Base-by-base conservation (phyloP, 2,888 invertebrate genomes). In the Lypha dubia region DNA sequence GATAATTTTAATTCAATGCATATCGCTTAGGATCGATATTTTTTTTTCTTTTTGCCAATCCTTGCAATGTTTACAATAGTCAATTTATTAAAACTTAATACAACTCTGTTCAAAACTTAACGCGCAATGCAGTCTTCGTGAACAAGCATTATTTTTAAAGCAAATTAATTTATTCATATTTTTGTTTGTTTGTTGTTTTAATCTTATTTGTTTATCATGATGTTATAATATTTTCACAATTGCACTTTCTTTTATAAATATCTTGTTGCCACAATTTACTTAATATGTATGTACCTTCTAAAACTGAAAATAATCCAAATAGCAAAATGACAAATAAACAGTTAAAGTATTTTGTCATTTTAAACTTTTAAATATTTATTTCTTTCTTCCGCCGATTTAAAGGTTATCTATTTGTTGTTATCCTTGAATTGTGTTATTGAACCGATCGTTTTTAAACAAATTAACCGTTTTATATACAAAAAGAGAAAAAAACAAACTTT, bases 241-340 rank as follows among this genome's bases (percentile, higher is more conserved):
- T 22, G 0, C 17, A 63, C 17, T n/a, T 35, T 35, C 13, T 35
- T 7, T 35, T 62, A 20, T 24, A n/a, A 15, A 17, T 51, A 6
- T 22, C 24, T 35, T 68, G 38, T 58, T n/a, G n/a, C n/a, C 17
- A 17, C 13, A 22, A 17, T n/a, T 17, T 49, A 13, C 1, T 13
- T 70, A n/a, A n/a, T n/a, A n/a, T n/a, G n/a, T n/a, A 56, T 83
- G 85, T 90, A 91, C 91, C 91, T 91, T 91, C 91, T 75, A 91
- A 91, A 87, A 92, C 91, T 85, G 90, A 89, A 89, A 92, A 90
- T 75, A 91, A 85, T 76, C 90, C 89, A 79, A 88, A 86, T 46
- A 90, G 56, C 11, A 90, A 58, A 28, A 88, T 86, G 62, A 84
- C 87, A 35, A 86, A 89, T 44, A 89, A 85, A 38, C 86, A 60